These are phyloP conservation scores for Salminus brasiliensis DNA, from an alignment of 2,113 vertebrate genomes.

Conservation along the genomic window DNA sequence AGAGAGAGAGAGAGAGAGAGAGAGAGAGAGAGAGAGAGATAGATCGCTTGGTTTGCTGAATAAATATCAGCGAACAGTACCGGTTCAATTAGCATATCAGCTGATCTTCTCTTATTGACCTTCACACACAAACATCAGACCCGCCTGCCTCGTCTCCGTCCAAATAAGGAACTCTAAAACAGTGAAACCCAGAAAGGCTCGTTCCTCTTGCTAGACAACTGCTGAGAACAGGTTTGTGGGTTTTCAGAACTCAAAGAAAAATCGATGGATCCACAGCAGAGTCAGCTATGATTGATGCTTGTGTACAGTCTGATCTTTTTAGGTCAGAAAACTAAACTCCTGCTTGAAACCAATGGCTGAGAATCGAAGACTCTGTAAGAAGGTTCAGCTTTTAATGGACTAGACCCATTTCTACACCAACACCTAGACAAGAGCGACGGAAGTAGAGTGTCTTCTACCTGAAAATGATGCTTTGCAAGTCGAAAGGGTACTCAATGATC, in stretches of 20 bases:
- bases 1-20: background rate
- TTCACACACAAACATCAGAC: constrained; percentile 8
- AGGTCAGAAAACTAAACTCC: constrained; percentile 21
- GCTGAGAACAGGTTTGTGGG: constrained; percentile 21
- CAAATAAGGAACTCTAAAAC: background rate
- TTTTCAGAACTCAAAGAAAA: constrained; percentile 1
- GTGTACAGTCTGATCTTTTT: constrained; percentile 10
- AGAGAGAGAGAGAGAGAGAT: background rate
- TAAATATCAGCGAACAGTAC: background rate
- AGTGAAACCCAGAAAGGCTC: constrained; percentile 58
- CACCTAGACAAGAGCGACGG: constrained; percentile 1
- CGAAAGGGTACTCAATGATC: constrained; percentile 99
- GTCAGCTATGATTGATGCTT: constrained; percentile 17
- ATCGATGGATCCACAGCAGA: constrained; percentile 19
- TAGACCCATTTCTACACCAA: background rate
- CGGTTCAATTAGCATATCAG: background rate
- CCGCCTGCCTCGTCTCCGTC: background rate
- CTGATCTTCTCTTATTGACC: background rate
- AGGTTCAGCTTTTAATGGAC: background rate
- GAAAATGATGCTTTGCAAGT: constrained; percentile 99
- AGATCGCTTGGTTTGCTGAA: constrained; percentile 10
- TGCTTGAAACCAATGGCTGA: background rate
- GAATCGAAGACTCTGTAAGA: background rate
- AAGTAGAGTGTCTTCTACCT: constrained; percentile 79
- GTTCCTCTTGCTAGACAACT: background rate